Conservation (phyloP, 2,113 vertebrate genomes). For the Spilogale gracilis region DNA sequence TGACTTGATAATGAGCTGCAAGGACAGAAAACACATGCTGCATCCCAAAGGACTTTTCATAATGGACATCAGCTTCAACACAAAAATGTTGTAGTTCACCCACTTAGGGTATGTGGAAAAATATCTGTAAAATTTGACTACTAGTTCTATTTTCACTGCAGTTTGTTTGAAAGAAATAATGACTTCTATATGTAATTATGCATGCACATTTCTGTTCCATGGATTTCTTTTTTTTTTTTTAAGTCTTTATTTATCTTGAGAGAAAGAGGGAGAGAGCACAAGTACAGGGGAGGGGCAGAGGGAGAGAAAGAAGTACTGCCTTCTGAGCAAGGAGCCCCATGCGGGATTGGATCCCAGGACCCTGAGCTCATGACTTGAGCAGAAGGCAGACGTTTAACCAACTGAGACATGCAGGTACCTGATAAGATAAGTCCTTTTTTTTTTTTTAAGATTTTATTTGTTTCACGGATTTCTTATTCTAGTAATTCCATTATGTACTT, state of each 20-base stretch:
- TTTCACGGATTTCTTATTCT: neutral
- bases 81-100: neutral
- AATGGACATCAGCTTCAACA: neutral
- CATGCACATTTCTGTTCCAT: neutral
- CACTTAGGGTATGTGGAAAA: neutral
- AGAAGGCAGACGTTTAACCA: rapidly evolving
- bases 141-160: neutral
- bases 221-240: neutral
- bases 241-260: neutral
- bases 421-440: neutral
- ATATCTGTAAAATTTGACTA: neutral
- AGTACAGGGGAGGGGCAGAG: neutral
- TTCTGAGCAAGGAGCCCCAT: neutral
- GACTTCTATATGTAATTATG: neutral
- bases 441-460: neutral
- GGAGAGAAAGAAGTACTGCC: neutral
- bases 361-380: neutral
- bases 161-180: slow-evolving; percentile 17
- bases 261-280: neutral
- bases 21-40: neutral
- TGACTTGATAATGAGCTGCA: neutral
- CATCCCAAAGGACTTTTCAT: neutral
- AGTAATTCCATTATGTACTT: neutral
- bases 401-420: neutral
- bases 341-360: neutral